Base-by-base conservation (phyloP, 1,140 invertebrate genomes). In the Papilio helenus region DNA sequence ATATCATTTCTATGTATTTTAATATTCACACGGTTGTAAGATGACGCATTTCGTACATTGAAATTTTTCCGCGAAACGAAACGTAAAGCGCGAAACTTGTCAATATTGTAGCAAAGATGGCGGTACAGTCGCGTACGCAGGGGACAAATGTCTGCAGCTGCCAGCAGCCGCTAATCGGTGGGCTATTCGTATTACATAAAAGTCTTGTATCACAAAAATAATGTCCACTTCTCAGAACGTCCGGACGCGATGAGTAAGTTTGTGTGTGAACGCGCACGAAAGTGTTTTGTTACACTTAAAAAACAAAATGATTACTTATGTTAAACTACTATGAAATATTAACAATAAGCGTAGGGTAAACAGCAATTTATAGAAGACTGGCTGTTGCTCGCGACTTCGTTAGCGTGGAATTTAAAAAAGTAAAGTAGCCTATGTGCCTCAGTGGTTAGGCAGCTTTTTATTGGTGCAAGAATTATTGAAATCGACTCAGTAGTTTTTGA, bases 151-250 rank as follows among this genome's bases (percentile, higher is more conserved):
- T 77, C 76, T 65, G 55, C 76, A 76, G 80, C 80, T 81, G 79
- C 78, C 77, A 82, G 51, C 26, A 2, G 16, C 26, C 68, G 72
- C 81, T 82, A 82, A 84, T 86, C 85, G 79, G 61, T 18, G 65
- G 51, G 72, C 80, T 84, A 84, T 86, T 86, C 80, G 81, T 84
- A 86, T 84, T 84, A 84, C 80, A 86, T 86, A 82, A 86, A 86
- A 79, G 58, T 77, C 76, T 77, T 83, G 74, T 81, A 84, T 81
- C 80, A 73, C 81, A 80, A 79, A 84, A 80, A 82, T 86, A 81
- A 83, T 73, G 61, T 71, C 26, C 51, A 58, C 76, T 77, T 77
- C 76, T 77, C 55, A 34, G 44, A 80, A 82, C 76, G 55, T 44
- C 76, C n/a, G 55, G 72, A 44, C 55, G 39, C 61, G 76, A 68